Evolutionary conservation across 2,113 vertebrate genomes (phyloP).

Genomic region (Malurus elegans): DNA sequence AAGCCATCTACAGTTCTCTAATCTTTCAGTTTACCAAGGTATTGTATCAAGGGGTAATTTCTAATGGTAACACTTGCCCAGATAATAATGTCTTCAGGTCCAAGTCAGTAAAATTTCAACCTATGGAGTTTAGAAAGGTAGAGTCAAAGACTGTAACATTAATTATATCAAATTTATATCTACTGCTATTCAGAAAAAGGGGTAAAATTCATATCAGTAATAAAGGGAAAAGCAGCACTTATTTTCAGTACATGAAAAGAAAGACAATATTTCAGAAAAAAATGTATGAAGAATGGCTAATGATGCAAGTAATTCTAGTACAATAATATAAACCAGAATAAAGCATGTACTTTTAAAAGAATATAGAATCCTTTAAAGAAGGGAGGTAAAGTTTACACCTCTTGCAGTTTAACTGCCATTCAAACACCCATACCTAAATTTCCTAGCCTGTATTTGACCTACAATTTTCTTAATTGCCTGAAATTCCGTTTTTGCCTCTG

Average conservation of each 20-base stretch:
- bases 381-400: background rate
- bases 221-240: background rate
- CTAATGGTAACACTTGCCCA: background rate
- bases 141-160: background rate
- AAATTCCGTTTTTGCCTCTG: background rate
- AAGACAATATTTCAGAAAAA: background rate
- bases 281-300: background rate
- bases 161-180: background rate
- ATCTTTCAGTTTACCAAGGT: background rate
- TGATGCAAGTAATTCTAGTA: background rate
- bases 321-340: background rate
- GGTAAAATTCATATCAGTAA: background rate
- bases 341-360: rapidly evolving
- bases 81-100: background rate
- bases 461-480: background rate
- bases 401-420: background rate
- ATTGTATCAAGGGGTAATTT: background rate
- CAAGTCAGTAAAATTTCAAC: background rate
- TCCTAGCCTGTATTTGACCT: background rate
- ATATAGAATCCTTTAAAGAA: background rate
- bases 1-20: background rate
- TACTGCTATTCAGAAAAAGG: background rate
- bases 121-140: background rate
- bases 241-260: background rate
- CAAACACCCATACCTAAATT: background rate